Evolutionary conservation across 2,888 invertebrate species (phyloP), one percentile per base, ranked within the genome.

Genomic region (Bhutanitis thaidina): DNA sequence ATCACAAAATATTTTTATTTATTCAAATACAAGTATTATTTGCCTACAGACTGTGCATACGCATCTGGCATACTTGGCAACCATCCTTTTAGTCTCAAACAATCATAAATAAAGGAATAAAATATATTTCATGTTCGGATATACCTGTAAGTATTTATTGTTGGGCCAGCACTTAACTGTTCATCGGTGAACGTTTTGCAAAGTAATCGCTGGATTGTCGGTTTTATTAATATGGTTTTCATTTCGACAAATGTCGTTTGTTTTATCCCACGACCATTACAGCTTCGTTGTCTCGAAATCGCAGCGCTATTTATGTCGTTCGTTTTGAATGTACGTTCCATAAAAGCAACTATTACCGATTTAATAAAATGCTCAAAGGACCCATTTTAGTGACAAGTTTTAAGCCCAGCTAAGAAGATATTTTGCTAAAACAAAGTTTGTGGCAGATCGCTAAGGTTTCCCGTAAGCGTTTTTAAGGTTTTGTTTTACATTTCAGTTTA

Each of bases 131-230:
- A 20, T 2, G 20, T 20, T 20, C 1, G 10, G 10, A 29, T 1
- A 29, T 29, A 2, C 8, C 7, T 29, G 29, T 29, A 29, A 29
- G 7, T 10, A 29, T 49, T 16, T 38, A 68, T 60, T 62, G 66
- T 60, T 52, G 43, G 57, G 52, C 39, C 69, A 74, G 72, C 73
- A 71, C 77, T 76, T 68, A 59, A 54, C 54, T 58, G 62, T 64
- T 70, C 75, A 74, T 77, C 79, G 76, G 76, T 72, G 70, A 71
- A 63, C 65, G 67, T 77, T 73, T 74, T 74, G 67, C 74, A 71
- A 66, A 62, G 58, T 80, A 82, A 85, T 83, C 79, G 80, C 64
- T 67, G 73, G 71, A 81, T 82, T 84, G 82, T 78, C 65, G 62
- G 70, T 69, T 27, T 71, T 69, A 73, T 71, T 68, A 67, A 66